phyloP scores from a whole-genome alignment of 2,888 invertebrate genomes.

The Argyra leucocephala region DNA sequence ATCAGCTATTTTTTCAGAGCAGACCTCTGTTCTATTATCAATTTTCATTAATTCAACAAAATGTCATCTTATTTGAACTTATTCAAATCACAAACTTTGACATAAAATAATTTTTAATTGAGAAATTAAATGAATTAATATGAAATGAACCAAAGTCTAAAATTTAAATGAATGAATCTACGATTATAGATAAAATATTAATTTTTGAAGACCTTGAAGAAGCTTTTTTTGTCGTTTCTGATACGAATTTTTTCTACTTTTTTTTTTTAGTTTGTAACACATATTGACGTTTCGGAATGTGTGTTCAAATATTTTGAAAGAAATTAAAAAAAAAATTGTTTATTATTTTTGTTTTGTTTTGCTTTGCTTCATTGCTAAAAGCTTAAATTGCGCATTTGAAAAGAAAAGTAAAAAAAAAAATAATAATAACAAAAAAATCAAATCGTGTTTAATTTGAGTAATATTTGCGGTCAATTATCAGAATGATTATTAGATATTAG shows the following conservation, averaged over 20 bases:
- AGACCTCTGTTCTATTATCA: too few relatives aligned
- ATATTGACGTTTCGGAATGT: conserved; percentile 5
- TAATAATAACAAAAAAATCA: too few relatives aligned
- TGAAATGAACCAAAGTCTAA: neutral
- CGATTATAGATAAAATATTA: neutral
- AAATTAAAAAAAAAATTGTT: neutral
- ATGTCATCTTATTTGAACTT: too few relatives aligned
- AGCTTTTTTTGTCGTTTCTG: neutral
- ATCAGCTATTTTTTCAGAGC: too few relatives aligned
- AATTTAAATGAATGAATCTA: neutral
- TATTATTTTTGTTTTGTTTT: neutral
- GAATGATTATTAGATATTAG: too few relatives aligned
- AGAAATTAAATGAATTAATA: too few relatives aligned
- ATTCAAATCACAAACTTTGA: too few relatives aligned
- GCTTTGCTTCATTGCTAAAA: neutral
- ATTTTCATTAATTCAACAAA: too few relatives aligned
- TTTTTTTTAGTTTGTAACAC: neutral
- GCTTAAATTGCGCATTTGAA: neutral
- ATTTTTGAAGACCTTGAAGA: neutral
- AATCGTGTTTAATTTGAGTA: too few relatives aligned
- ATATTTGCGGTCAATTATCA: too few relatives aligned
- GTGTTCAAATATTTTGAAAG: neutral
- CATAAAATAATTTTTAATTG: too few relatives aligned
- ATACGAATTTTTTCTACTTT: neutral
- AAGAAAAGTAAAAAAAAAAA: too few relatives aligned